These are phyloP conservation scores for Cairina moschata DNA, from an alignment of 2,113 vertebrate genomes.

Conservation along the genomic window DNA sequence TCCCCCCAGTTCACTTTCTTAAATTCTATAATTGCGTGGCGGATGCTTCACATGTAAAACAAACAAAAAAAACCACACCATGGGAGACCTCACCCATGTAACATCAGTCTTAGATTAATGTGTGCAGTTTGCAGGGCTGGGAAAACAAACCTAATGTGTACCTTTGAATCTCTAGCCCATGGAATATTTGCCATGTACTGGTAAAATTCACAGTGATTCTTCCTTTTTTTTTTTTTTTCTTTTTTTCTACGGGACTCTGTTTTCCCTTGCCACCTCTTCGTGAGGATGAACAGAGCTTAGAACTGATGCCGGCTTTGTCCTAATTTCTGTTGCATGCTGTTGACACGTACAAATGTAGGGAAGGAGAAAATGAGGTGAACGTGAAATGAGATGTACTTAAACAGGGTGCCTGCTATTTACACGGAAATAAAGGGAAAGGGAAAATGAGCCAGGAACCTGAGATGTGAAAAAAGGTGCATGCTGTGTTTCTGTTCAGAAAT, in stretches of 20 bases:
- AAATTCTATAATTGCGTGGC: background rate
- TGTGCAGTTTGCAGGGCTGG: background rate
- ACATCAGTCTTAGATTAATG: background rate
- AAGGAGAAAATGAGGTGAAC: conserved; percentile 31
- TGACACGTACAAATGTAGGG: conserved; percentile 28
- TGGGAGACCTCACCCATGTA: background rate
- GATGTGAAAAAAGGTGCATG: background rate
- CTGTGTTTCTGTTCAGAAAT: background rate
- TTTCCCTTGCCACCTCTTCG: background rate
- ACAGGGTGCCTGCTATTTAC: background rate
- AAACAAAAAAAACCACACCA: no score
- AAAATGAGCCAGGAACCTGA: background rate
- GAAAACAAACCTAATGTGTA: background rate
- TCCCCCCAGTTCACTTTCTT: background rate
- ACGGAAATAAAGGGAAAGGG: background rate
- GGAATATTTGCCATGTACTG: background rate
- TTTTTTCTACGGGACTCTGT: background rate
- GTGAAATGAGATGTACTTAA: background rate
- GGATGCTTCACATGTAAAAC: background rate
- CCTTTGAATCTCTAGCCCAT: background rate
- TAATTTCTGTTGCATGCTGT: conserved; percentile 22
- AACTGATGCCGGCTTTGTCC: conserved; percentile 21
- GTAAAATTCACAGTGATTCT: background rate
- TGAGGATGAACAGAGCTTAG: conserved; percentile 2
- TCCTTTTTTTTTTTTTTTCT: background rate